Evolutionary conservation across 2,888 invertebrate species (phyloP), one percentile per base, ranked within the genome.

Genomic region (Prosapia bicincta): DNA sequence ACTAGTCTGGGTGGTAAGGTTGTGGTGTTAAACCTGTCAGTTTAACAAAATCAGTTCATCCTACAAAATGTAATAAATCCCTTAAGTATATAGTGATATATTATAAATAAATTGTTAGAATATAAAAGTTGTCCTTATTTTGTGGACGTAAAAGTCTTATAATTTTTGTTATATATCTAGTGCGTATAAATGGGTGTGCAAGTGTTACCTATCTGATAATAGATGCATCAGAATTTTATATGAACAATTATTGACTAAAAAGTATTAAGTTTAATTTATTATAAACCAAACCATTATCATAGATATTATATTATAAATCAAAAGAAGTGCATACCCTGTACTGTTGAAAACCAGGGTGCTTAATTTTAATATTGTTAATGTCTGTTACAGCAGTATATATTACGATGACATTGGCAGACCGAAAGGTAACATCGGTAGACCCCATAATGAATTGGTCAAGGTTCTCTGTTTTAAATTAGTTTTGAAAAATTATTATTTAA

Each of bases 101-200:
- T 54, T 54, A 54, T 54, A 54, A 54, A 54, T 54, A 54, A 54
- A 20, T 54, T 54, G 54, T 54, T 54, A 54, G 54, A 54, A 20
- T 54, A 54, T 20, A 54, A 54, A 54, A 54, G 54, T 54, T 54
- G 54, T 54, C 54, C 54, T 54, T 54, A 54, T 54, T 54, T 54
- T 20, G n/a, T 54, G 54, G 54, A 54, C 54, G 20, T 54, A 54
- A 54, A 54, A 54, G 54, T 54, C 54, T 54, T 54, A 54, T 54
- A 54, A 54, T 54, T 74, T 74, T 74, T 69, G 74, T 74, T 73
- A 73, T 68, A 66, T 38, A 32, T 54, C 26, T 73, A 73, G 73
- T 73, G 73, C 67, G 68, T 73, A 73, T 43, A 72, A 73, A 68
- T 73, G 73, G 68, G 73, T 73, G 72, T 72, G 73, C 67, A 67